These are phyloP conservation scores for Ichneumoninae sp. DNA, from an alignment of 2,888 invertebrate genomes.

Conservation along the genomic window DNA sequence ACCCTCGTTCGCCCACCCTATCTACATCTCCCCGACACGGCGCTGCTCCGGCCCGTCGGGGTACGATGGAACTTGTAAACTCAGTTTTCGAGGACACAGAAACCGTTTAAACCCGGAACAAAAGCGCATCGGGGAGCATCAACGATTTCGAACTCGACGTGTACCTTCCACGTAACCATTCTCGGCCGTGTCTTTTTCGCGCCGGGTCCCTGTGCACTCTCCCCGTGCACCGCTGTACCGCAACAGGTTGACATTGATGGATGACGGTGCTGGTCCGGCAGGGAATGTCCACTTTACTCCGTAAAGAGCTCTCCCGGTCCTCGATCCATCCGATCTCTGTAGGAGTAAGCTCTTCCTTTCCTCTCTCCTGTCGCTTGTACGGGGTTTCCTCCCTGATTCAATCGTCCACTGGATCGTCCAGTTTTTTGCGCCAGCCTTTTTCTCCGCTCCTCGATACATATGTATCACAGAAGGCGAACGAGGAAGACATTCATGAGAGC, in stretches of 20 bases:
- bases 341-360: conserved; percentile 14
- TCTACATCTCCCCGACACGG: not conserved
- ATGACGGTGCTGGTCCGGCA: conserved; percentile 54
- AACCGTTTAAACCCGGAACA: conserved; percentile 38
- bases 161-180: not conserved
- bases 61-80: conserved; percentile 37
- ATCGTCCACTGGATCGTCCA: not conserved
- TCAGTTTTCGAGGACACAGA: conserved; percentile 42
- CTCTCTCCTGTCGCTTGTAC: not conserved
- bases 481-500: conserved; percentile 25
- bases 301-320: conserved; percentile 2
- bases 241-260: conserved; percentile 74
- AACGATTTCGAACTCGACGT: conserved; percentile 15
- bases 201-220: not conserved
- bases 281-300: conserved; percentile 33
- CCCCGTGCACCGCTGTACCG: conserved; percentile 22
- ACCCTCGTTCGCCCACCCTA: not conserved
- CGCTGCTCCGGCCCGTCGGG: not conserved
- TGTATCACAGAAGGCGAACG: conserved; percentile 12
- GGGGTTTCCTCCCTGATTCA: not conserved
- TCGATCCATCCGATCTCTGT: not conserved
- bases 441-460: conserved; percentile 8
- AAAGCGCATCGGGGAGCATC: conserved; percentile 4
- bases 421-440: conserved; percentile 10
- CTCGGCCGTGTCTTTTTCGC: conserved; percentile 9